Evolutionary conservation across 2,113 vertebrate genomes (phyloP), one percentile per base, ranked within the genome.

Genomic region (Bostrychus sinensis): DNA sequence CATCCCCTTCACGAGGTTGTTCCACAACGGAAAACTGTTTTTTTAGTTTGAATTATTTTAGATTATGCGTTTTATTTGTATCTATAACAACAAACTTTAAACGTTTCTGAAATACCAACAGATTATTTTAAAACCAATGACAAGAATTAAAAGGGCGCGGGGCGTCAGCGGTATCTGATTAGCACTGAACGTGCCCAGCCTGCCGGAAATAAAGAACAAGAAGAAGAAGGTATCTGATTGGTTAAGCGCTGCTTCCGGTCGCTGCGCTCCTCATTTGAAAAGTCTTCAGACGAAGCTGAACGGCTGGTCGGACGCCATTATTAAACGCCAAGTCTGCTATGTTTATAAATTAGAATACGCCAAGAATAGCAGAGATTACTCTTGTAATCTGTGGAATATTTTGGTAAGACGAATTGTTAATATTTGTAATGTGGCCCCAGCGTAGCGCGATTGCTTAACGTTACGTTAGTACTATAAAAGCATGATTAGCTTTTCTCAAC

Each of bases 191-290:
- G n/a, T n/a, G n/a, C n/a, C n/a, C n/a, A n/a, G n/a, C n/a, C n/a
- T n/a, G n/a, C n/a, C n/a, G n/a, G n/a, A n/a, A n/a, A n/a, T n/a
- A n/a, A n/a, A n/a, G n/a, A n/a, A n/a, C n/a, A n/a, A n/a, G n/a
- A n/a, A n/a, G n/a, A n/a, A n/a, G n/a, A n/a, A n/a, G 43, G 2
- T 1, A 16, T 72, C 42, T 77, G 71, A 87, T 90, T 89, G 87
- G 89, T 43, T 26, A 0, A n/a, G 1, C 0, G 1, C 1, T 0
- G 3, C 30, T 88, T 90, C 85, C 86, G 72, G 76, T 61, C 17
- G 4, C 43, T 38, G 37, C 1, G 73, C 64, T 58, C 56, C 36
- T 25, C 10, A 42, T 89, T 90, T 90, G 46, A 89, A 90, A 85
- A 78, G 11, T 56, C 5, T 84, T 85, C 70, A 8, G 77, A 72